Evolutionary conservation across 2,888 invertebrate genomes (phyloP), one percentile per base, ranked within the genome.

Genomic region (Steromphala cineraria): DNA sequence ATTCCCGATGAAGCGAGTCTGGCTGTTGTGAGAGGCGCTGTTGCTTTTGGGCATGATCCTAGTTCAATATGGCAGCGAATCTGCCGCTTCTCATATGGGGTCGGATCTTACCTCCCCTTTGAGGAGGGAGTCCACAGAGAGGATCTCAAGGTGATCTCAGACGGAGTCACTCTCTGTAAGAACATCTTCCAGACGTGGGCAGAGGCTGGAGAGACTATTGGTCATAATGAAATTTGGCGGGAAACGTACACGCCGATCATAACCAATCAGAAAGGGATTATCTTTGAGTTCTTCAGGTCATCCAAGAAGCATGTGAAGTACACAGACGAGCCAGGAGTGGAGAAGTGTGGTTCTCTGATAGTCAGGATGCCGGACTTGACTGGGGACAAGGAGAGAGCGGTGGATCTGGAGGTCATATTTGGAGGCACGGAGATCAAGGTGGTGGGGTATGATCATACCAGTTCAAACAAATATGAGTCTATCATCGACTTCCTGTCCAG

Each of bases 201-300:
- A 1, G 90, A 90, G 74, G 89, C 89, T 13, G 90, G 91, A 0
- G 90, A 91, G 80, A 89, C 90, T 8, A 90, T 91, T 40, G 91
- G 90, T n/a, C 87, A 90, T 78, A 90, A 90, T 79, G 91, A 91
- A 82, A 86, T 90, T 31, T 91, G 91, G 91, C 87, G 89, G 36
- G 91, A 91, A 82, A 90, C 90, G 2, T 91, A 91, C 85, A 91
- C 91, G 5, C 91, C 91, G 2, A 91, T 91, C 28, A 91, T 91
- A 71, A 90, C 87, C 56, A 91, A 91, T 82, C 91, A 91, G 81
- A 88, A 88, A 77, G 91, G 91, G 7, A 91, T 91, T 31, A 91
- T 91, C 56, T 91, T 91, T 67, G 91, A 91, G 84, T 91, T 91
- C 85, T 91, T 90, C 82, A 89, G 90, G 36, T 89, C 89, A 1